Conservation (phyloP, 2,888 invertebrate genomes). For the Epinotia demarniana region DNA sequence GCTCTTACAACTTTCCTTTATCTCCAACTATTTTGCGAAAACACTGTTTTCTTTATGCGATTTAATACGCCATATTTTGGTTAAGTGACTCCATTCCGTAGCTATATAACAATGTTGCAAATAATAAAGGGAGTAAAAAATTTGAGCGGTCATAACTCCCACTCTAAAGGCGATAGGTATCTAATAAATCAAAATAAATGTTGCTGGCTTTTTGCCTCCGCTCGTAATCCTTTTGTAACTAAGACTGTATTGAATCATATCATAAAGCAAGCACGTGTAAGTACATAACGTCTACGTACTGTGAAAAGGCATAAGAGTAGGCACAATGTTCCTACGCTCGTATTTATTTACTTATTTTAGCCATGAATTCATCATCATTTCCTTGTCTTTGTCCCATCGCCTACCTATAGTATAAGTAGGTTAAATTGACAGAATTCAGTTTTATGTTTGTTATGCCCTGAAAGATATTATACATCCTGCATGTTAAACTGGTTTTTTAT, state of each 20-base stretch:
- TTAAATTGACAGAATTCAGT: no score
- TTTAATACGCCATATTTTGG: slow-evolving; percentile 81
- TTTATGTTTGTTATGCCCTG: no score
- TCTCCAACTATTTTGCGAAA: slow-evolving; percentile 81
- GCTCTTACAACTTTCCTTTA: slow-evolving; percentile 79
- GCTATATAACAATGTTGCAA: slow-evolving; percentile 76
- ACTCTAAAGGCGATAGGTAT: slow-evolving; percentile 69
- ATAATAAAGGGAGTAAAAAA: slow-evolving; percentile 75
- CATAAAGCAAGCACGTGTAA: slow-evolving; percentile 67
- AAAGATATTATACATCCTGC: no score
- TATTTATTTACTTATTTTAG: neutral
- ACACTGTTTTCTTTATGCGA: slow-evolving; percentile 82
- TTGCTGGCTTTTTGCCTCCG: slow-evolving; percentile 67
- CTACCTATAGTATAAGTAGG: no score
- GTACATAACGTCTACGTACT: slow-evolving; percentile 49
- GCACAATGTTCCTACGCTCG: slow-evolving; percentile 16
- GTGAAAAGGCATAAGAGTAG: neutral
- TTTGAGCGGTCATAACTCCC: slow-evolving; percentile 71
- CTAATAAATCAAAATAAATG: slow-evolving; percentile 70
- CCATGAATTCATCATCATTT: neutral
- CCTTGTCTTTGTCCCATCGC: neutral
- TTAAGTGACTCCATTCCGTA: slow-evolving; percentile 70
- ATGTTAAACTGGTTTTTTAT: no score
- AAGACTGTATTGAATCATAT: slow-evolving; percentile 70
- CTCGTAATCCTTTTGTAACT: slow-evolving; percentile 63